Evolutionary conservation across 2,888 invertebrate genomes (phyloP), one percentile per base, ranked within the genome.

Genomic region (Polymixis flavicincta): DNA sequence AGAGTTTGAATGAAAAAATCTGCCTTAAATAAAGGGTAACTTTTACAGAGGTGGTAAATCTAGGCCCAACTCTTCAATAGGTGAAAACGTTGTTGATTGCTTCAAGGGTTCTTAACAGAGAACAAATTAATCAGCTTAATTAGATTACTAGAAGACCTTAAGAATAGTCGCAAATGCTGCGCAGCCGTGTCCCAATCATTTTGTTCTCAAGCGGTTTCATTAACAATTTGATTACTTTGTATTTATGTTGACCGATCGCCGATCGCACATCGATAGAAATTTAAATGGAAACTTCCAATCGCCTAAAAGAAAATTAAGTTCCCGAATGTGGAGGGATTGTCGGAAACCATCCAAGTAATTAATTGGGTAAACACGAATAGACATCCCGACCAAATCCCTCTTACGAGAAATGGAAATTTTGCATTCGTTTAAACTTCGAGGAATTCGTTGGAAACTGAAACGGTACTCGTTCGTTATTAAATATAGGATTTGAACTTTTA

Each of bases 141-240:
- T 54, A 25, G 8, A 59, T 64, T 28, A 71, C 14, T 59, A 50
- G 37, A n/a, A 75, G 19, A 55, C 8, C 22, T 42, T 28, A 57
- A 37, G 14, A 61, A 13, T 61, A 22, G 11, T 32, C 14, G 42
- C 70, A 71, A 74, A 60, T 42, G 50, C 59, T 52, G 52, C 52
- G 45, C 45, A 37, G 32, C 61, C 59, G n/a, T 8, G 9, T 60
- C 59, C n/a, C 52, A 45, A 19, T 13, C 61, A 52, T 69, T 80
- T 55, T 66, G 37, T 77, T 73, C 61, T 67, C 84, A 84, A 85
- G 75, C 88, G 85, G 77, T 92, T 93, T 91, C 90, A 94, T 93
- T 93, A 93, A 90, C 89, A 92, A 92, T 93, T 93, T 92, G 91
- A 94, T 94, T 93, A 93, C 93, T 94, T 94, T 92, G 85, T 93